Percentiles rank a stretch among this genome's conserved stretches.
Conservation (phyloP, 2,113 vertebrate genomes). For the Machaerirhynchus nigripectus region DNA sequence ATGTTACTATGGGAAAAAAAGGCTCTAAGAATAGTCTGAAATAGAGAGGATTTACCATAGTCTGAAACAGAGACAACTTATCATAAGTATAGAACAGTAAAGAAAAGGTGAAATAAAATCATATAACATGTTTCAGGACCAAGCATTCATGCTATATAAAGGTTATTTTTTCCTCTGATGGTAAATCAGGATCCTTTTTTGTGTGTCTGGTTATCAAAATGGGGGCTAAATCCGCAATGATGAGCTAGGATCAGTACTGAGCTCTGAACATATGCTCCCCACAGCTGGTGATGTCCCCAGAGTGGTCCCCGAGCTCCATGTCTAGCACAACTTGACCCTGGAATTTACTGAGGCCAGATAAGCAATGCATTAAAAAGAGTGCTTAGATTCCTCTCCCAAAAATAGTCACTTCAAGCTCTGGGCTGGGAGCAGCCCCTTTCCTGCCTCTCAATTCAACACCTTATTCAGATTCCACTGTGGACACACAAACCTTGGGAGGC, state of each 20-base stretch:
- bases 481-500: background rate
- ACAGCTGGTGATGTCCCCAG: background rate
- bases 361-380: background rate
- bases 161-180: background rate
- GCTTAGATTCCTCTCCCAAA: background rate
- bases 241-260: background rate
- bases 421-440: background rate
- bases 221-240: background rate
- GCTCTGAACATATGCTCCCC: background rate
- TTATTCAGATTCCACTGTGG: accelerated
- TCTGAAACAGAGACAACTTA: constrained; percentile 43
- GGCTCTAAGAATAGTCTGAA: constrained; percentile 48
- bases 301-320: background rate
- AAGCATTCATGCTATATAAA: background rate
- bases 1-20: constrained; percentile 16
- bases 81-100: background rate
- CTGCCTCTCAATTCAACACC: background rate
- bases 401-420: background rate
- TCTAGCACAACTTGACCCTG: background rate
- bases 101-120: constrained; percentile 1
- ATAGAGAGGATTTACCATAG: constrained; percentile 9
- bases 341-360: background rate
- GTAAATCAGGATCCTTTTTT: background rate
- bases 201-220: background rate
- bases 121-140: background rate